Conservation (phyloP, 2,888 invertebrate genomes). For the Aleiodes testaceus region DNA sequence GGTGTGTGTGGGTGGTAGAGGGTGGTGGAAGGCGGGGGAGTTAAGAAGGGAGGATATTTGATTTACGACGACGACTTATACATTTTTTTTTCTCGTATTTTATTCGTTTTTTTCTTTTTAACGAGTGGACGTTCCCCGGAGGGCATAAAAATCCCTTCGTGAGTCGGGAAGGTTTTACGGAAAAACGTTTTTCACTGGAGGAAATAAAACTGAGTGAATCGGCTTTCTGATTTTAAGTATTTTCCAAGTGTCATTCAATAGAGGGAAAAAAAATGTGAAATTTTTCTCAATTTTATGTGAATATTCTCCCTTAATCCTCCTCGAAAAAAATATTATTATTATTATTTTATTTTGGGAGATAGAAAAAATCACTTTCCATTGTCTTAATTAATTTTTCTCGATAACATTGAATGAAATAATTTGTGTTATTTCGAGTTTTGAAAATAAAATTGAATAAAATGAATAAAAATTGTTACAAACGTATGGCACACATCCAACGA, state of each 20-base stretch:
- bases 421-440: no score
- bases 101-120: constrained; percentile 30
- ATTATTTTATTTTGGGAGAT: no score
- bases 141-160: constrained; percentile 29
- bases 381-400: no score
- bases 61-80: constrained; percentile 3
- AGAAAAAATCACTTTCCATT: no score
- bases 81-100: constrained; percentile 2
- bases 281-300: background rate
- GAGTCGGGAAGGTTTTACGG: constrained; percentile 23
- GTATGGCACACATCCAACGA: constrained; percentile 18
- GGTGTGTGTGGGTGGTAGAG: no score
- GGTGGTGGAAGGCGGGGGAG: no score
- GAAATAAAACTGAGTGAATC: constrained; percentile 19
- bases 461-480: constrained; percentile 4
- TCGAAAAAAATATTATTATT: no score
- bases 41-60: constrained; percentile 14
- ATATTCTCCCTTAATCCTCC: no score
- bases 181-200: constrained; percentile 16
- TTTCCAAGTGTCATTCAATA: background rate
- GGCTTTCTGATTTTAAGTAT: constrained; percentile 25
- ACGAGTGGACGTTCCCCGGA: constrained; percentile 25
- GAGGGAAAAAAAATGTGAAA: no score
- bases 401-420: no score
- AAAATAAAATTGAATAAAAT: background rate